Evolutionary conservation across 2,888 invertebrate species (phyloP), one percentile per base, ranked within the genome.

Genomic region (Gari tellinella): DNA sequence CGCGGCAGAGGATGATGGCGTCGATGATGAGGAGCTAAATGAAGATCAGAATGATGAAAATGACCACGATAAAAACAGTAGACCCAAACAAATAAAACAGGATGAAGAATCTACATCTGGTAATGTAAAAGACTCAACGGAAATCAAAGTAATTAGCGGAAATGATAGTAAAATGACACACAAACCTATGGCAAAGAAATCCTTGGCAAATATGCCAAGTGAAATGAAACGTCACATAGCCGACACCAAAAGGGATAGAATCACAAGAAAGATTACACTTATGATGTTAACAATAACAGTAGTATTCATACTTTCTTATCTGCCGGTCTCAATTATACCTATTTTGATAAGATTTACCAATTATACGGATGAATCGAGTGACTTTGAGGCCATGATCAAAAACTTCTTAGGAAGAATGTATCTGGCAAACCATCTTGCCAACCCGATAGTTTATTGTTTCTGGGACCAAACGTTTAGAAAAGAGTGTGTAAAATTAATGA

Each of bases 211-310:
- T 37, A 37, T 25, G 8, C 37, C 62, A 5, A 19, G 19, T 37
- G 55, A 49, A 15, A 60, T 76, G 60, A 60, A 63, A 4, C 66
- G 73, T 14, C 73, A 78, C 49, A 38, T 37, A 23, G 31, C 10
- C 31, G 31, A 10, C 31, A 49, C 53, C 15, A 53, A 26, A 15
- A 43, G 45, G 19, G 79, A 81, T 40, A 79, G 76, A 40, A 70
- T 67, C 25, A 74, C 81, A 45, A 49, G 72, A 10, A 76, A 76
- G 52, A 79, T 81, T 57, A 81, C 79, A 40, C 38, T 68, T n/a
- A 81, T 79, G 81, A 72, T 81, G 66, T 38, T 81, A 41, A 70
- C 78, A 14, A 79, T 81, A 8, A 81, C 81, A 2, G 49, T 72
- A 3, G 68, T 81, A 3, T 81, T 79, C 41, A 72, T 78, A 14